Evolutionary conservation across 1,140 invertebrate species (phyloP).

Genomic region (Mizuhopecten yessoensis): DNA sequence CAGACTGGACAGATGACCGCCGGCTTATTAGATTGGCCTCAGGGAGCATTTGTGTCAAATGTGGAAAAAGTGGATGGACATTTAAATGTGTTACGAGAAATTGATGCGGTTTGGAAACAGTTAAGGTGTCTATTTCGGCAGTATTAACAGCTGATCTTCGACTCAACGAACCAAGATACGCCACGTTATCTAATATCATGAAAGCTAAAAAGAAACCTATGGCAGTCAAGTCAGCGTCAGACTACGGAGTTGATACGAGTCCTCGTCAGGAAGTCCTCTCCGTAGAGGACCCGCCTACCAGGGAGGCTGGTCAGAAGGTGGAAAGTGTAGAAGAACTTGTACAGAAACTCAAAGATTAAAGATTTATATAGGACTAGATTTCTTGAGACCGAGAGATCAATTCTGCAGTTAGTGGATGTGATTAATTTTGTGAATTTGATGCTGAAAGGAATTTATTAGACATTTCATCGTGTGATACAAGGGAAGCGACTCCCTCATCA

Average conservation of each 20-base stretch:
- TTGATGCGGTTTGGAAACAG: constrained; percentile 98
- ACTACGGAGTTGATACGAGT: constrained; percentile 94
- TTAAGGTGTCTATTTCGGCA: constrained; percentile 92
- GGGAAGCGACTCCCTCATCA: not conserved
- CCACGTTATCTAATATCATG: constrained; percentile 99
- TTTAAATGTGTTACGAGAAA: constrained; percentile 94
- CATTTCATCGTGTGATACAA: not conserved
- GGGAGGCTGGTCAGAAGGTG: constrained; percentile 95
- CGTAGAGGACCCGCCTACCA: constrained; percentile 96
- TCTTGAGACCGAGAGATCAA: not conserved
- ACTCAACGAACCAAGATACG: constrained; percentile 98
- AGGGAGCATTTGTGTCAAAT: constrained; percentile 97
- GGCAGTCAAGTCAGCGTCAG: constrained; percentile 94
- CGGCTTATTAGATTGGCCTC: constrained; percentile 96
- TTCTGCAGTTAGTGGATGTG: not conserved
- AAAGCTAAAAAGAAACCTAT: constrained; percentile 99
- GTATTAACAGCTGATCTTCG: constrained; percentile 98
- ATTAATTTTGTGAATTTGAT: not conserved
- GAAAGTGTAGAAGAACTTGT: constrained; percentile 97
- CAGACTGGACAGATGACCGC: constrained; percentile 99
- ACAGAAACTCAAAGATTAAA: constrained; percentile 94
- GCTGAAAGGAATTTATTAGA: not conserved
- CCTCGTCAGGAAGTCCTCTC: constrained; percentile 88
- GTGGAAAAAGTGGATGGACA: constrained; percentile 90
- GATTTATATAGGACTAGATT: constrained; percentile 83